A percentile compares a stretch with the other conserved stretches of the same genome.
Evolutionary conservation across 2,888 invertebrate genomes (phyloP).

Genomic region (Masnerella sp.): DNA sequence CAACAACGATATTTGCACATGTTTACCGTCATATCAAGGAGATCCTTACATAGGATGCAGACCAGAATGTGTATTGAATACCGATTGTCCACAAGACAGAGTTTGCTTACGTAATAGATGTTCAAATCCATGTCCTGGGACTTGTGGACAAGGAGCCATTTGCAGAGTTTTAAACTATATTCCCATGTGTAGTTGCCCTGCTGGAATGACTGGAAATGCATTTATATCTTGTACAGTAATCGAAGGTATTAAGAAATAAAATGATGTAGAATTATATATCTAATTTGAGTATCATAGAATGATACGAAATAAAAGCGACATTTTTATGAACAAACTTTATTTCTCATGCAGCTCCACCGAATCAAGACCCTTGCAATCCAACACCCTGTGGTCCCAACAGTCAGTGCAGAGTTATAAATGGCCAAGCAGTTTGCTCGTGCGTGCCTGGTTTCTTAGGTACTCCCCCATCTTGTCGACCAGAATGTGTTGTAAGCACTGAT

Average conservation of each 20-base stretch:
- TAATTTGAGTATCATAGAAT: no score
- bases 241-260: slow-evolving; percentile 19
- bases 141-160: slow-evolving; percentile 79
- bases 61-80: slow-evolving; percentile 85
- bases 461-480: slow-evolving; percentile 88
- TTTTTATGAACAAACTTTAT: no score
- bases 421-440: slow-evolving; percentile 90
- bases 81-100: slow-evolving; percentile 79
- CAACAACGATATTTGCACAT: slow-evolving; percentile 81
- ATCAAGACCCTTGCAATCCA: slow-evolving; percentile 74
- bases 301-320: no score
- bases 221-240: slow-evolving; percentile 78
- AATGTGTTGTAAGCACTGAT: slow-evolving; percentile 90
- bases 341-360: background rate
- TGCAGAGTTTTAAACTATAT: slow-evolving; percentile 78
- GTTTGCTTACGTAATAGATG: slow-evolving; percentile 85
- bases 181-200: slow-evolving; percentile 80
- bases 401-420: slow-evolving; percentile 86
- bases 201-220: slow-evolving; percentile 86
- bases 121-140: slow-evolving; percentile 77
- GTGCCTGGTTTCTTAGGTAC: slow-evolving; percentile 86
- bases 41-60: slow-evolving; percentile 84
- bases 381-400: slow-evolving; percentile 90
- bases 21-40: slow-evolving; percentile 79
- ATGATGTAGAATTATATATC: no score